Percentiles rank a stretch among this genome's conserved stretches.
These are phyloP conservation scores for Sphenopsis melanotis DNA, from an alignment of 2,797 vertebrate genomes.

Conservation along the genomic window DNA sequence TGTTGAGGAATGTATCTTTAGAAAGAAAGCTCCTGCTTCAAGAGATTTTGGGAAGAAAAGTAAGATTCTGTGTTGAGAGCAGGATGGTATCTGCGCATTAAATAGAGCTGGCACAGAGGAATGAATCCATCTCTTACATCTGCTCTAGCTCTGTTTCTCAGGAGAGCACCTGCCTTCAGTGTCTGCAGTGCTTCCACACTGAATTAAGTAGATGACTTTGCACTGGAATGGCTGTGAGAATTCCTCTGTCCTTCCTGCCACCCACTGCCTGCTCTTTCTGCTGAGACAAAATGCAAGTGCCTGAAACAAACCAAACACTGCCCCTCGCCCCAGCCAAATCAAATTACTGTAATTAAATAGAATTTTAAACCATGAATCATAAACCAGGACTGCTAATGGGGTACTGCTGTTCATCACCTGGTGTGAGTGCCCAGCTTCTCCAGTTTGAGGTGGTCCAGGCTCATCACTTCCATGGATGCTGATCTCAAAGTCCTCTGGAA, in stretches of 20 bases:
- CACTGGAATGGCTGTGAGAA: not conserved
- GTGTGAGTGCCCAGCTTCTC: not conserved
- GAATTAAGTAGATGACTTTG: not conserved
- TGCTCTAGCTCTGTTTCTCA: not conserved
- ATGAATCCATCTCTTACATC: not conserved
- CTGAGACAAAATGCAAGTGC: not conserved
- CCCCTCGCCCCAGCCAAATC: not conserved
- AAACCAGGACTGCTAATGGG: not conserved
- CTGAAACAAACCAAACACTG: conserved; percentile 2
- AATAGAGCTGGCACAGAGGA: not conserved
- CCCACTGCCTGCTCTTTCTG: not conserved
- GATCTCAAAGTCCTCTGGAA: not conserved
- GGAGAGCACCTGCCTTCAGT: not conserved
- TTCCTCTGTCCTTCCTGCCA: not conserved
- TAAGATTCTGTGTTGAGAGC: not conserved
- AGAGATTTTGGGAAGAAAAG: not conserved
- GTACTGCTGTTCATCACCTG: not conserved
- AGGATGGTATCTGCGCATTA: not conserved
- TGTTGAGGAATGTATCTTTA: not conserved
- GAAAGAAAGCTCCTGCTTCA: not conserved
- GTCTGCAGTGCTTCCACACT: not conserved
- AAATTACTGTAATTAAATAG: not conserved
- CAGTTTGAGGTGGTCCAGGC: not conserved
- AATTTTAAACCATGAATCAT: not conserved
- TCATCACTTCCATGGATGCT: not conserved